phyloP scores from a whole-genome alignment of 2,888 invertebrate species.

The Acrocyrtus sp. region DNA sequence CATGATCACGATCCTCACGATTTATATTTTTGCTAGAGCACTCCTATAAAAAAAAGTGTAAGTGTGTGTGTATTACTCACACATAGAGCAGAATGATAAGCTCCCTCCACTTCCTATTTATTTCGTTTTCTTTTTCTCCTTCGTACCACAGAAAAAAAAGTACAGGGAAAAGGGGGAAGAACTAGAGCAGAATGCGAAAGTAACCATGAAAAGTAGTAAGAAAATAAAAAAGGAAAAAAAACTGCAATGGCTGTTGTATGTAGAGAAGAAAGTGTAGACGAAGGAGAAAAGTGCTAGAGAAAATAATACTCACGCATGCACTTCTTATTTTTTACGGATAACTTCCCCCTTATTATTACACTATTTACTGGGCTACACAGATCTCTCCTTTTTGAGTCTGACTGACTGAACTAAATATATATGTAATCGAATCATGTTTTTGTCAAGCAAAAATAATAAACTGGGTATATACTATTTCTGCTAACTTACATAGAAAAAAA shows the following conservation, averaged over 20 bases:
- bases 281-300: conserved; percentile 17
- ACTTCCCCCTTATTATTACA: background rate
- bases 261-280: conserved; percentile 1
- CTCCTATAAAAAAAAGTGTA: background rate
- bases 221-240: conserved; percentile 1
- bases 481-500: no score
- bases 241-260: conserved; percentile 2
- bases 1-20: background rate
- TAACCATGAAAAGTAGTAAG: background rate
- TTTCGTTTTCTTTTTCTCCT: conserved; percentile 2
- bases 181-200: conserved; percentile 35
- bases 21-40: background rate
- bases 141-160: background rate
- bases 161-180: conserved; percentile 11
- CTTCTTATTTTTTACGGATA: conserved; percentile 12
- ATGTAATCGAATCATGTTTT: background rate
- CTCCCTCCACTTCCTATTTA: background rate
- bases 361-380: conserved; percentile 1
- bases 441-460: conserved; percentile 1
- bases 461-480: background rate
- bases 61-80: background rate
- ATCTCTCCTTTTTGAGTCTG: conserved; percentile 39
- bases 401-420: conserved; percentile 43
- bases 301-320: conserved; percentile 31
- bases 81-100: background rate